phyloP scores from a whole-genome alignment of 2,888 invertebrate species.

The Priocnemis perturbator region DNA sequence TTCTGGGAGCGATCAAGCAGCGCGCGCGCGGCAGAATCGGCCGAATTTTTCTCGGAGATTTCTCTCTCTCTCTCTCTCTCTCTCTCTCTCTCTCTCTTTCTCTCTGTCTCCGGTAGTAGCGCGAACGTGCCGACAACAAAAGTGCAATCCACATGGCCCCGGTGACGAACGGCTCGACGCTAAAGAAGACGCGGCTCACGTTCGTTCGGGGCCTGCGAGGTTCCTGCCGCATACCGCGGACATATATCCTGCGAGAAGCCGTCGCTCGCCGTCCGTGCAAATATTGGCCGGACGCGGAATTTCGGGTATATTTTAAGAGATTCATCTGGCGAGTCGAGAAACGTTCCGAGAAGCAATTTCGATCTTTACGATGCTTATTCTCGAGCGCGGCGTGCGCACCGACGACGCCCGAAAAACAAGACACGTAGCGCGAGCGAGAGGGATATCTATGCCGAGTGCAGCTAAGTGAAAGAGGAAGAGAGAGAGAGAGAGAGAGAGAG shows the following conservation, averaged over 20 bases:
- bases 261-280: conserved; percentile 38
- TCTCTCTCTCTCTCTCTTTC: too few species aligned
- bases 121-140: conserved; percentile 1
- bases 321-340: conserved; percentile 55
- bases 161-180: conserved; percentile 2
- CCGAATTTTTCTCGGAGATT: too few species aligned
- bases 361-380: conserved; percentile 71
- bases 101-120: too few species aligned
- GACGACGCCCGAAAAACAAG: conserved; percentile 47
- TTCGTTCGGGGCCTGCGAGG: neutral
- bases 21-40: neutral
- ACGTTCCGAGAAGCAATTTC: conserved; percentile 69
- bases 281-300: conserved; percentile 56
- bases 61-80: too few species aligned
- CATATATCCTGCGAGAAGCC: neutral
- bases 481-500: too few species aligned
- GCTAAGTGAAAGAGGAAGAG: neutral
- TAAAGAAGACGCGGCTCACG: neutral
- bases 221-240: too few species aligned
- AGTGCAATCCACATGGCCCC: conserved; percentile 3
- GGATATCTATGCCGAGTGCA: neutral
- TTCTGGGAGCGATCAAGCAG: neutral
- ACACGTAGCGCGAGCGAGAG: neutral
- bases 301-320: conserved; percentile 65
- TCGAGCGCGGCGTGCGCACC: conserved; percentile 36